Evolutionary conservation across 2,888 invertebrate genomes (phyloP), one percentile per base, ranked within the genome.

Genomic region (Tipula lateralis): DNA sequence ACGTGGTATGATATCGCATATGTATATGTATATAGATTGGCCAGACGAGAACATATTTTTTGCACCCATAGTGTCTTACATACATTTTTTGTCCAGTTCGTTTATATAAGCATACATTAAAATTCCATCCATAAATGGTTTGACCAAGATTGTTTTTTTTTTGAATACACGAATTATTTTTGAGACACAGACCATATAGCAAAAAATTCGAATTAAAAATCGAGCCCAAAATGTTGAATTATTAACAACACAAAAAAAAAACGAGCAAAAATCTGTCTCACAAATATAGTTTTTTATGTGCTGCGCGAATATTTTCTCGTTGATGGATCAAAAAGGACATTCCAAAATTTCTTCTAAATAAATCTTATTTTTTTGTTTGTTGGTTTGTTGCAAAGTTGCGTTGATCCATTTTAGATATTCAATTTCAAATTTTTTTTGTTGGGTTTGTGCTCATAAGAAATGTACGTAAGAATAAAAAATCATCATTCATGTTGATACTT

Each of bases 351-450:
- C 24, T 24, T 66, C 24, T 24, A 24, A 66, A 66, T 24, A 24
- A 66, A 66, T 24, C 9, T 24, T 66, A 24, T 66, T 66, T 66
- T 66, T 66, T 44, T 34, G 6, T 34, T 34, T 34, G 1, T 34
- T 34, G 6, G 6, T 34, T 32, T 32, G 5, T 32, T 44, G 12
- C 13, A 4, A n/a, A 44, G 50, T 50, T 50, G 50, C 50, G 66
- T 66, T 66, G 66, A 66, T 66, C 66, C 66, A 66, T 66, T 66
- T 66, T 66, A 66, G 66, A 66, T 66, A 66, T 66, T 66, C 66
- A 66, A 66, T 66, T 66, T 66, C 66, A 66, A 9, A 66, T 24
- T 24, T 19, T 24, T 66, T 66, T 66, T 66, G 19, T 66, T 66
- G 19, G 66, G 5, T 3, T 19, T 19, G 6, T 50, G 12, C 39